phyloP scores from a whole-genome alignment of 2,888 invertebrate genomes.

The Unio pictorum region DNA sequence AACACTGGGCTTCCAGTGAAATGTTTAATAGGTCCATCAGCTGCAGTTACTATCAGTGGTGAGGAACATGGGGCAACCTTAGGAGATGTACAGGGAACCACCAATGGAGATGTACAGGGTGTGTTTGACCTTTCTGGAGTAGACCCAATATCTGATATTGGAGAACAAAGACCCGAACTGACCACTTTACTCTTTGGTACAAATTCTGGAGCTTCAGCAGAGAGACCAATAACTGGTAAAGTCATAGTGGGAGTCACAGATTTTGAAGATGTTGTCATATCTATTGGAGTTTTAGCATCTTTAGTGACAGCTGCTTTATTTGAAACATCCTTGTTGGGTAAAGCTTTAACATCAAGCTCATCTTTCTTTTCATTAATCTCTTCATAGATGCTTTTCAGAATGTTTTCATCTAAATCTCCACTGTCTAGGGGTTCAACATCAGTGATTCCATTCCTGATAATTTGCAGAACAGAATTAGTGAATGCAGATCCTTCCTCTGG shows the following conservation, averaged over 20 bases:
- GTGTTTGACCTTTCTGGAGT: slow-evolving; percentile 2
- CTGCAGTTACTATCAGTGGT: slow-evolving; percentile 7
- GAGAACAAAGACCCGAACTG: not conserved
- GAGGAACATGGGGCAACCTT: slow-evolving; percentile 6
- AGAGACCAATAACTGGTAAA: slow-evolving; percentile 31
- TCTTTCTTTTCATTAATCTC: slow-evolving; percentile 12
- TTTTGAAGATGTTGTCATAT: slow-evolving; percentile 2
- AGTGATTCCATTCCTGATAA: not conserved
- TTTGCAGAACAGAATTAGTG: not conserved
- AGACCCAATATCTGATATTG: not conserved
- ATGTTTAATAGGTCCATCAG: slow-evolving; percentile 6
- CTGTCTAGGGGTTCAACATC: slow-evolving; percentile 9
- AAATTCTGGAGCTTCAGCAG: slow-evolving; percentile 41
- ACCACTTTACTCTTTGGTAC: slow-evolving; percentile 23
- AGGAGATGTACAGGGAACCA: slow-evolving; percentile 6
- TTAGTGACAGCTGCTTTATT: too few relatives aligned
- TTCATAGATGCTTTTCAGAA: slow-evolving; percentile 30
- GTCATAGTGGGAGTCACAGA: slow-evolving; percentile 29
- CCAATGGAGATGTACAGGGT: slow-evolving; percentile 6
- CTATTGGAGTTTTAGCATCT: too few relatives aligned
- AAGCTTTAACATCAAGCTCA: too few relatives aligned
- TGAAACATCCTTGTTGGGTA: too few relatives aligned
- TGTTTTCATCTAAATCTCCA: slow-evolving; percentile 34
- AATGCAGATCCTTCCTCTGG: slow-evolving; percentile 13
- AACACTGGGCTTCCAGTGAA: slow-evolving; percentile 34